Base-by-base conservation (phyloP, 1,140 invertebrate species). In the Temnothorax nylanderi region DNA sequence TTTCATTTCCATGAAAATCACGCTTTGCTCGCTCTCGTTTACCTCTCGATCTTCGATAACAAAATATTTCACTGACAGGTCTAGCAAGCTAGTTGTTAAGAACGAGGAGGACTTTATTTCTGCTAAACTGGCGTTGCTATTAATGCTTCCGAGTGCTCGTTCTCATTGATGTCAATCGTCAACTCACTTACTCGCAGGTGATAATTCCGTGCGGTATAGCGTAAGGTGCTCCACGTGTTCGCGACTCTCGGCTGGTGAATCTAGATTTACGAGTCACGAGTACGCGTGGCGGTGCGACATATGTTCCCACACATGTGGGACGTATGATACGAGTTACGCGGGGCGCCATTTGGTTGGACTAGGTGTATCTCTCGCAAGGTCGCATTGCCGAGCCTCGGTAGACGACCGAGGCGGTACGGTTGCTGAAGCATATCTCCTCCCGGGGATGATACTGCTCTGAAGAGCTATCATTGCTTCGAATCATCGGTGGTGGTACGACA, bases 201-300 rank as follows among this genome's bases (percentile, higher is more conserved):
- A 65, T 64, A 37, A 65, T 67, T 21, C 18, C 34, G 18, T 5
- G 18, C 16, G 32, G 60, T 34, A 16, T 16, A 1, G n/a, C 4
- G 10, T 7, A 67, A 67, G 64, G 37, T 67, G 64, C 11, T 44
- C 64, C 64, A 67, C 37, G n/a, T 67, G 60, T 64, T 64, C 32
- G 60, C 60, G 37, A n/a, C 64, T 67, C 32, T 21, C n/a, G 8
- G n/a, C 64, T 67, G 64, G 37, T 67, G 37, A 13, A 67, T 67
- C n/a, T 18, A 44, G 18, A 67, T 67, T 65, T 67, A 67, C 11
- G 64, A 67, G 37, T 67, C 62, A 67, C 8, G 64, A 13, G 18
- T 13, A 11, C 18, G 32, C 18, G 32, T 7, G 34, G 10, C 37
- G n/a, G 64, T 67, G n/a, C 11, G 41, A 21, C 64, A 67, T 10